phyloP scores from a whole-genome alignment of 2,113 vertebrate genomes.

The Melanerpes formicivorus region DNA sequence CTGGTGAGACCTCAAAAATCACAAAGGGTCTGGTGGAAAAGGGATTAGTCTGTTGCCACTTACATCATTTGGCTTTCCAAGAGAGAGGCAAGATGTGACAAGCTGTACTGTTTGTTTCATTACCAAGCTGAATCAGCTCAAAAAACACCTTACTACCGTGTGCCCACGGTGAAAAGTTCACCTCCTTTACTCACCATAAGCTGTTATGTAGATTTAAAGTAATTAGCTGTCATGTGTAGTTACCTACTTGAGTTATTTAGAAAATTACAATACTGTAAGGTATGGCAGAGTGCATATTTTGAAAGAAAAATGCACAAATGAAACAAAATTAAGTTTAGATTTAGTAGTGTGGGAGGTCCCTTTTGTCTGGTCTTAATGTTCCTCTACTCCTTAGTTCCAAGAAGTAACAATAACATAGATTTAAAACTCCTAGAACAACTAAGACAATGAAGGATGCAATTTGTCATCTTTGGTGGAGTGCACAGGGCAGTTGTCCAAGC shows the following conservation, averaged over 20 bases:
- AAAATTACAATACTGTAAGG: neutral
- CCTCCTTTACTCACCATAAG: neutral
- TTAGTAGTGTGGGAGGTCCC: neutral
- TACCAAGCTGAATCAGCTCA: neutral
- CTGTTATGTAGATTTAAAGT: neutral
- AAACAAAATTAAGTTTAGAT: neutral
- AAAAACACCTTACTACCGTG: neutral
- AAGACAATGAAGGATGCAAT: neutral
- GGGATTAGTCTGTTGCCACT: neutral
- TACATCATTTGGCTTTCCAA: neutral
- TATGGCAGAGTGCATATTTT: neutral
- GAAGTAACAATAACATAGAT: neutral
- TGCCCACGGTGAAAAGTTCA: neutral
- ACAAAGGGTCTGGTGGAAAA: neutral
- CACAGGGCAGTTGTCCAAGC: neutral
- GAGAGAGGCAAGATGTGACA: constrained; percentile 1
- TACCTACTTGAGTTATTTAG: neutral
- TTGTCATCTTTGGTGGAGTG: neutral
- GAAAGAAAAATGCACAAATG: neutral
- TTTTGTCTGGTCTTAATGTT: neutral
- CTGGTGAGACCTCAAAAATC: neutral
- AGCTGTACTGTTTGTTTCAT: neutral
- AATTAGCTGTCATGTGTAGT: neutral
- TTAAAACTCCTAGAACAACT: neutral
- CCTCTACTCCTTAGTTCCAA: neutral